Percentiles rank a stretch among this genome's conserved stretches.
phyloP scores from a whole-genome alignment of 2,113 vertebrate genomes.

The Platycercus adscitus region DNA sequence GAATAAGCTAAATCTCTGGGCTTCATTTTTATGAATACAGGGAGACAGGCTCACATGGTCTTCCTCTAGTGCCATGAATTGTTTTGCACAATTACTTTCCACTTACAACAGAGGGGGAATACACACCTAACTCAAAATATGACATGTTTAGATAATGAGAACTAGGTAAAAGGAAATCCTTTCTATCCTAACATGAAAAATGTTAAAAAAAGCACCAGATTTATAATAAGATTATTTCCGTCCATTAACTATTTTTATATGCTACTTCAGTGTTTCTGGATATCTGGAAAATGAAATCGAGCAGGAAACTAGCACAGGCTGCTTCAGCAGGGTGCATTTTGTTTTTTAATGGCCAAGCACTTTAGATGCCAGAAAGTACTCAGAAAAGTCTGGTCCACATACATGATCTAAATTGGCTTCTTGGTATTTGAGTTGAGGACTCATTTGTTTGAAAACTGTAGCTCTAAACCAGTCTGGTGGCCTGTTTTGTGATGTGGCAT shows the following conservation, averaged over 20 bases:
- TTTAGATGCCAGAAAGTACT: not conserved
- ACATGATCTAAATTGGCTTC: not conserved
- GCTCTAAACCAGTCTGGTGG: not conserved
- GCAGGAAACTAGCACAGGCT: not conserved
- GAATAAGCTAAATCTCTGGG: not conserved
- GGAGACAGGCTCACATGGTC: not conserved
- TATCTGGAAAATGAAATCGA: not conserved
- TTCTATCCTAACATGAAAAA: not conserved
- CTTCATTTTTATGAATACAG: not conserved
- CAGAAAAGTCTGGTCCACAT: not conserved
- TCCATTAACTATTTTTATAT: not conserved
- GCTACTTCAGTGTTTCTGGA: not conserved
- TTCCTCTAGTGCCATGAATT: not conserved
- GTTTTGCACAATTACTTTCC: not conserved
- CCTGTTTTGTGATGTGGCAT: not conserved
- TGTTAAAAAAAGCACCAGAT: not conserved
- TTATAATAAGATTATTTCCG: not conserved
- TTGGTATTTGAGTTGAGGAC: not conserved
- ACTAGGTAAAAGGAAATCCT: not conserved
- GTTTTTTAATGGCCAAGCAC: not conserved
- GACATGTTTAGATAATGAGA: not conserved
- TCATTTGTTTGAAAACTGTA: not conserved
- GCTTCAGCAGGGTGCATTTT: not conserved
- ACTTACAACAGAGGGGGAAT: not conserved
- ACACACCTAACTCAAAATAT: not conserved